Percentiles rank a stretch among this genome's conserved stretches.
Evolutionary conservation across 2,888 invertebrate species (phyloP).

Genomic region (Oscheius sp.): DNA sequence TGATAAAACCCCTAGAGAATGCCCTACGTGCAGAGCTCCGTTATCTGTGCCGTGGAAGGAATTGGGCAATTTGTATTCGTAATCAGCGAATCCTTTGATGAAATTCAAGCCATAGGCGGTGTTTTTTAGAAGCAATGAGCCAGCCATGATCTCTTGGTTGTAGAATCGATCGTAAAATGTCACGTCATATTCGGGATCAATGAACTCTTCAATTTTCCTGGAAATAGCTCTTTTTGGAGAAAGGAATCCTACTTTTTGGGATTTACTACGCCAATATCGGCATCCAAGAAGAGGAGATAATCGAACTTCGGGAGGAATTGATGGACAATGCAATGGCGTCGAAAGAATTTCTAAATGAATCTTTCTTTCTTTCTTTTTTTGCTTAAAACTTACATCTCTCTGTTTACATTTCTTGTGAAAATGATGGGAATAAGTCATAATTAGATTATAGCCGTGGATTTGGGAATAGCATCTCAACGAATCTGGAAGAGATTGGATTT

Average conservation of each 20-base stretch:
- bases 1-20: not conserved
- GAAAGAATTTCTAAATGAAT: conserved; percentile 9
- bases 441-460: not conserved
- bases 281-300: conserved; percentile 6
- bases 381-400: not conserved
- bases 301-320: not conserved
- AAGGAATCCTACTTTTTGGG: not conserved
- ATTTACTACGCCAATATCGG: not conserved
- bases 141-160: conserved; percentile 41
- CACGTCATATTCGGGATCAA: conserved; percentile 34
- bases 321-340: not conserved
- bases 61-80: conserved; percentile 35
- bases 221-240: not conserved
- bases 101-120: conserved; percentile 32
- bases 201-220: conserved; percentile 40
- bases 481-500: too few relatives aligned
- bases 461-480: not conserved
- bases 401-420: not conserved
- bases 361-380: not conserved
- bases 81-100: conserved; percentile 41
- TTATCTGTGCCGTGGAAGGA: conserved; percentile 49
- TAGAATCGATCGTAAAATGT: conserved; percentile 43
- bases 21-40: conserved; percentile 45
- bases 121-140: conserved; percentile 39
- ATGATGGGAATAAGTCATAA: not conserved